These are phyloP conservation scores for Cephonodes hylas DNA, from an alignment of 2,888 invertebrate species.

Conservation along the genomic window DNA sequence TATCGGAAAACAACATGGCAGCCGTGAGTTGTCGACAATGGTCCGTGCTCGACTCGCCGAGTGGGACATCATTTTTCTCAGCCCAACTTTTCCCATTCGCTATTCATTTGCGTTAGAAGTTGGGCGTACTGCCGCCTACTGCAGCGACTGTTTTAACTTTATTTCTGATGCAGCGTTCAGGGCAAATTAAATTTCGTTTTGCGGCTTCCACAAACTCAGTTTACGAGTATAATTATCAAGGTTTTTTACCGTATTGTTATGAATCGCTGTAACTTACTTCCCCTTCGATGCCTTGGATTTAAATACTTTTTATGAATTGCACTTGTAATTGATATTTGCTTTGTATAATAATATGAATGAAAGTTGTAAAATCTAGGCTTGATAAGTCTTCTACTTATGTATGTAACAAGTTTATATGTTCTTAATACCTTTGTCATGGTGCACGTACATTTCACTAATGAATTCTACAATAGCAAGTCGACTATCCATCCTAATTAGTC, in stretches of 20 bases:
- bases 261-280: conserved; percentile 62
- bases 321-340: neutral
- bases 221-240: conserved; percentile 73
- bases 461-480: conserved; percentile 64
- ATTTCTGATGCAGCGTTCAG: conserved; percentile 81
- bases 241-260: conserved; percentile 56
- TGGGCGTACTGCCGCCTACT: conserved; percentile 71
- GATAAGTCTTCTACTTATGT: conserved; percentile 38
- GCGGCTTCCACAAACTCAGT: conserved; percentile 78
- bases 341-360: neutral
- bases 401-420: conserved; percentile 41
- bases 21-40: conserved; percentile 56
- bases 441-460: conserved; percentile 55
- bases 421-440: conserved; percentile 46
- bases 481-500: conserved; percentile 63
- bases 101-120: conserved; percentile 82
- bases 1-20: conserved; percentile 59
- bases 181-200: conserved; percentile 81
- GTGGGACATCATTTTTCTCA: conserved; percentile 79
- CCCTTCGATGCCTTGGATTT: conserved; percentile 36
- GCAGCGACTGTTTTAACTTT: conserved; percentile 81
- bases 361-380: neutral
- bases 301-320: neutral
- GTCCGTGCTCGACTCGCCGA: conserved; percentile 52
- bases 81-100: conserved; percentile 79